Conservation (phyloP, 2,113 vertebrate genomes). For the Hippocampus abdominalis region DNA sequence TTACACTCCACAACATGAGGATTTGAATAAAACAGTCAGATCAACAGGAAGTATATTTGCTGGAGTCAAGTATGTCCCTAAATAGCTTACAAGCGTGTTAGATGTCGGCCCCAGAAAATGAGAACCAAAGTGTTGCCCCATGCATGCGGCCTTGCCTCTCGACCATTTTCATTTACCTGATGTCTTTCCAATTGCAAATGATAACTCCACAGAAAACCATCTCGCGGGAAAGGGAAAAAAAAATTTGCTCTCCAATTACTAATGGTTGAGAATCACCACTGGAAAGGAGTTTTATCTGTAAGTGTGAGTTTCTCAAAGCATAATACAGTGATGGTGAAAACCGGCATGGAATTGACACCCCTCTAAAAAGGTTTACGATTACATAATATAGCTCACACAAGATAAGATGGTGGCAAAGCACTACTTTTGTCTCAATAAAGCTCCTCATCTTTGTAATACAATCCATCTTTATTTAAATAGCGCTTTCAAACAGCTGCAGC, state of each 20-base stretch:
- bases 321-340: not conserved
- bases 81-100: conserved; percentile 44
- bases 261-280: not conserved
- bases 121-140: conserved; percentile 62
- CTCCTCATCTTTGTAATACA: not conserved
- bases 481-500: too few relatives aligned
- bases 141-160: conserved; percentile 50
- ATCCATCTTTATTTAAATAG: too few relatives aligned
- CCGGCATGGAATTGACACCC: too few relatives aligned
- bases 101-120: conserved; percentile 53
- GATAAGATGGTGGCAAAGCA: not conserved
- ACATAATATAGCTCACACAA: not conserved
- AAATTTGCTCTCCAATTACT: not conserved
- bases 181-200: conserved; percentile 12
- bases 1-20: not conserved
- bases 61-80: conserved; percentile 35
- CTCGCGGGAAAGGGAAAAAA: not conserved
- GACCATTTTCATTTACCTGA: conserved; percentile 26
- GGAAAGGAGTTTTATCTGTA: not conserved
- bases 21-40: conserved; percentile 4
- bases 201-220: not conserved
- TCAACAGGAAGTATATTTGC: conserved; percentile 5
- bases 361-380: not conserved
- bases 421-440: not conserved
- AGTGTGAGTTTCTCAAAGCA: not conserved